phyloP scores from a whole-genome alignment of 2,113 vertebrate genomes.

The Vulpes lagopus region DNA sequence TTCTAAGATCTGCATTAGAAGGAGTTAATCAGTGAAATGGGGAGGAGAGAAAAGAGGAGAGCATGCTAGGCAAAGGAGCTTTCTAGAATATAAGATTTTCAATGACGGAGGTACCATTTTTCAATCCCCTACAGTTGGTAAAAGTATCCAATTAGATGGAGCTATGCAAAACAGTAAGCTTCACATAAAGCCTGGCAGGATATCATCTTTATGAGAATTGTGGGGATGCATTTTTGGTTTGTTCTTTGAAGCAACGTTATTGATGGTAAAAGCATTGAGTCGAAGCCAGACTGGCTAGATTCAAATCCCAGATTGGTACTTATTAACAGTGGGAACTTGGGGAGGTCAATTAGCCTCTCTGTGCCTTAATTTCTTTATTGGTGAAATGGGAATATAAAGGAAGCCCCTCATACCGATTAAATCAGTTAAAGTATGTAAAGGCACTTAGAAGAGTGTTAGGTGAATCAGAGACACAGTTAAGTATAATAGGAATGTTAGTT shows the following conservation, averaged over 20 bases:
- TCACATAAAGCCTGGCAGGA: not conserved
- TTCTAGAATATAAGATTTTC: not conserved
- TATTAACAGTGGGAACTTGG: not conserved
- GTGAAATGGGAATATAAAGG: not conserved
- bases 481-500: not conserved
- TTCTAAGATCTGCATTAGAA: not conserved
- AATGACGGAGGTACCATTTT: not conserved
- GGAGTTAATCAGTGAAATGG: not conserved
- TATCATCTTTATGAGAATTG: not conserved
- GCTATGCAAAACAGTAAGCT: not conserved
- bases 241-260: not conserved
- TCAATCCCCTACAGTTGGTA: not conserved
- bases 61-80: not conserved
- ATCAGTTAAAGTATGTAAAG: constrained; percentile 5
- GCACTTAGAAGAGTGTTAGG: not conserved
- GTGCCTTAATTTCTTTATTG: not conserved
- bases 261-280: not conserved
- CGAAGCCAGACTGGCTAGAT: not conserved
- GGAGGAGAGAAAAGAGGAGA: not conserved
- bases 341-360: not conserved
- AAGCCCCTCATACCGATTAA: not conserved
- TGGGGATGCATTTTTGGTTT: not conserved
- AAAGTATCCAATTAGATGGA: not conserved
- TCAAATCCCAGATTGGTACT: not conserved
- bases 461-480: not conserved